Evolutionary conservation across 2,113 vertebrate species (phyloP).

Genomic region (Alouatta palliata): DNA sequence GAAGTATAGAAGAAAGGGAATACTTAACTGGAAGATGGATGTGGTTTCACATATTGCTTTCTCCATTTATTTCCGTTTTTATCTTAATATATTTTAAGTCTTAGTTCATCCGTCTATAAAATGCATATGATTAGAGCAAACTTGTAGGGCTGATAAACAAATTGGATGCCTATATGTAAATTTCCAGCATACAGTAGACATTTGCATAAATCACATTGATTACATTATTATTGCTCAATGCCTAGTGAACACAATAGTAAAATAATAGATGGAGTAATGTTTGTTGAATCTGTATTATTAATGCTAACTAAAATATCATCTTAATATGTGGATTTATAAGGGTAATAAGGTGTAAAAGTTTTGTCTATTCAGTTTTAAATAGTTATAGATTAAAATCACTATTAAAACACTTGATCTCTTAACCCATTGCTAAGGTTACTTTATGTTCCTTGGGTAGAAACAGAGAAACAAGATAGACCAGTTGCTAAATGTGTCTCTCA

Average conservation of each 20-base stretch:
- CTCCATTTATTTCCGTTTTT: neutral
- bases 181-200: neutral
- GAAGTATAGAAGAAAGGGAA: neutral
- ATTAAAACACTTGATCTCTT: neutral
- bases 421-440: neutral
- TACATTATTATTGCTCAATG: neutral
- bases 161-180: neutral
- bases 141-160: neutral
- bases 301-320: neutral
- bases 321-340: neutral
- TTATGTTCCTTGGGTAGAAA: neutral
- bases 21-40: neutral
- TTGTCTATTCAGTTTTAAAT: neutral
- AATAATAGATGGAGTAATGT: neutral
- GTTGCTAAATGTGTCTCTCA: neutral
- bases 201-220: neutral
- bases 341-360: neutral
- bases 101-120: neutral
- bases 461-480: neutral
- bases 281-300: neutral
- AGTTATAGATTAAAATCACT: neutral
- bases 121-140: neutral
- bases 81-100: neutral
- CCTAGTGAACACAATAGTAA: neutral
- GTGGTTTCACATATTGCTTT: conserved; percentile 5